These are phyloP conservation scores for Haemorhous mexicanus DNA, from an alignment of 2,113 vertebrate genomes.

Conservation along the genomic window DNA sequence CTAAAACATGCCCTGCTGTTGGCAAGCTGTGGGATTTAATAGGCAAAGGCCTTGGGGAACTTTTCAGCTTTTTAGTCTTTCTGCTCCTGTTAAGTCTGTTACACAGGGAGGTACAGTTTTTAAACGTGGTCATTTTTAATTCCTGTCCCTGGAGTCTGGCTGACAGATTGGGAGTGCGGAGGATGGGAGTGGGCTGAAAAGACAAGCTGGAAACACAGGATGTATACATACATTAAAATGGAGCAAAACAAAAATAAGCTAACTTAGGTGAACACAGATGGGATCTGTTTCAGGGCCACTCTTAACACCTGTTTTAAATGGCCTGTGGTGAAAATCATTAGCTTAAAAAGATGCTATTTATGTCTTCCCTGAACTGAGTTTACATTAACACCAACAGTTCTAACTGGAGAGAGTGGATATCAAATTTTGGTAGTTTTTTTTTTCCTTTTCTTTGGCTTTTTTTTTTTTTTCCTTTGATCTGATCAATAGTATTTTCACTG, in stretches of 20 bases:
- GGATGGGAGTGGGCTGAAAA: background rate
- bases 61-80: slow-evolving; percentile 2
- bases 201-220: background rate
- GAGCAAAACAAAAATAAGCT: slow-evolving; percentile 39
- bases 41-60: background rate
- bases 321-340: slow-evolving; percentile 59
- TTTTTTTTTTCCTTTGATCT: background rate
- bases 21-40: slow-evolving; percentile 7
- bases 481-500: background rate
- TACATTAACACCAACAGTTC: background rate
- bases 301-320: slow-evolving; percentile 22
- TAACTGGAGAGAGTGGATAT: background rate
- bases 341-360: slow-evolving; percentile 20
- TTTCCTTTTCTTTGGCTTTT: background rate
- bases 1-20: background rate
- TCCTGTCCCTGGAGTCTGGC: background rate
- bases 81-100: background rate
- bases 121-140: slow-evolving; percentile 51
- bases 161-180: background rate
- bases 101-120: background rate
- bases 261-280: slow-evolving; percentile 48
- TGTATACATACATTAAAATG: slow-evolving; percentile 36
- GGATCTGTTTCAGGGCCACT: slow-evolving; percentile 47
- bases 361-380: slow-evolving; percentile 1
- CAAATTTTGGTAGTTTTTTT: background rate